These are phyloP conservation scores for Peromyscus nudipes DNA, from an alignment of 2,797 vertebrate species.

Conservation along the genomic window DNA sequence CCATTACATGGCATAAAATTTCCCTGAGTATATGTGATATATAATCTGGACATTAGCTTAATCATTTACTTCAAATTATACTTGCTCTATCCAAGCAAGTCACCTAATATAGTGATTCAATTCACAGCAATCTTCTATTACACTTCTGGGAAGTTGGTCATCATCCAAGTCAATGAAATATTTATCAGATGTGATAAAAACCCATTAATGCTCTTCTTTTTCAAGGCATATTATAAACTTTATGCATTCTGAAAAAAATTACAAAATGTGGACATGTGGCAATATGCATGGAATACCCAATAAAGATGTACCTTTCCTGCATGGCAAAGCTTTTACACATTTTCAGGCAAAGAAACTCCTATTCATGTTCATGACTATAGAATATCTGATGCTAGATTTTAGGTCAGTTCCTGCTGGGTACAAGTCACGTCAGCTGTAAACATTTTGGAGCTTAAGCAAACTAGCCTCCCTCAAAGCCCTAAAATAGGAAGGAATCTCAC, in stretches of 20 bases:
- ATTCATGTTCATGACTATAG: conserved; percentile 26
- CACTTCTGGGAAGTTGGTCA: background rate
- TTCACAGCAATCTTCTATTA: conserved; percentile 18
- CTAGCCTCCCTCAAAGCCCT: conserved; percentile 65
- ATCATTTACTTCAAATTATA: conserved; percentile 20
- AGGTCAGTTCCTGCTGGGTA: conserved; percentile 76
- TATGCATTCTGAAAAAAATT: background rate
- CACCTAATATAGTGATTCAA: background rate
- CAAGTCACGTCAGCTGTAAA: conserved; percentile 66
- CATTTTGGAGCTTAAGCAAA: conserved; percentile 69
- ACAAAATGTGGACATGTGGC: background rate
- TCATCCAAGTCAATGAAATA: background rate
- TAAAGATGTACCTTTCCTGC: background rate
- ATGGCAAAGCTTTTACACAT: background rate
- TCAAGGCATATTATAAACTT: background rate
- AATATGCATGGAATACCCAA: background rate
- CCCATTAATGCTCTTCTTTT: background rate
- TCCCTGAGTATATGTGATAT: background rate
- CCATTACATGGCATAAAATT: background rate
- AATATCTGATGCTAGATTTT: conserved; percentile 69
- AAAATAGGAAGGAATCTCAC: conserved; percentile 79
- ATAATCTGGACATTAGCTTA: background rate
- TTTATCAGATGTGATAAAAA: background rate
- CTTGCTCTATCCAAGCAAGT: background rate
- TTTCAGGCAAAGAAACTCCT: background rate